Evolutionary conservation across 2,888 invertebrate species (phyloP).

Genomic region (Limnephilus rhombicus): DNA sequence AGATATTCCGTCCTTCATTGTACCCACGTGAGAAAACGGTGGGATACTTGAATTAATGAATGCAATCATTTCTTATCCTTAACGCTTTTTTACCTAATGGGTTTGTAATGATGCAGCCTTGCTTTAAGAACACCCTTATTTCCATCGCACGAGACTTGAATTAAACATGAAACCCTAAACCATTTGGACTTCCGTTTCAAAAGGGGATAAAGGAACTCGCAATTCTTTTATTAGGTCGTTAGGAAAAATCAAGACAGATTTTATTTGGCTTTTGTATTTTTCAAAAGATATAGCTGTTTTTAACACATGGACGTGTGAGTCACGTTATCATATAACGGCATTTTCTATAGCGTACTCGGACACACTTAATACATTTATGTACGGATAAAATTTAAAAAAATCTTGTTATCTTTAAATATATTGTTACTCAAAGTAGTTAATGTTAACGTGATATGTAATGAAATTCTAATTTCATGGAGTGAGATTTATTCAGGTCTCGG

Average conservation of each 20-base stretch:
- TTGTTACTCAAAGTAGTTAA: too few relatives aligned
- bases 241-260: not conserved
- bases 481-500: too few relatives aligned
- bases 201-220: not conserved
- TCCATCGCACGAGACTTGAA: not conserved
- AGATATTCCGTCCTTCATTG: not conserved
- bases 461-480: too few relatives aligned
- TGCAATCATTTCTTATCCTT: not conserved
- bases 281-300: not conserved
- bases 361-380: too few relatives aligned
- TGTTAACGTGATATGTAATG: too few relatives aligned
- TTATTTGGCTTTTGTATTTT: not conserved
- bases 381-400: too few relatives aligned
- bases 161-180: conserved; percentile 23
- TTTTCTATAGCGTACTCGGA: not conserved
- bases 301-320: not conserved
- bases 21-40: not conserved
- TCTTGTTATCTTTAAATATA: too few relatives aligned
- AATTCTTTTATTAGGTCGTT: conserved; percentile 19
- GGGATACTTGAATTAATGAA: not conserved
- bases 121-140: not conserved
- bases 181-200: not conserved
- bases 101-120: not conserved
- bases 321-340: not conserved
- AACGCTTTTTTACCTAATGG: not conserved